phyloP scores from a whole-genome alignment of 2,797 vertebrate species.

The Coilia nasus region DNA sequence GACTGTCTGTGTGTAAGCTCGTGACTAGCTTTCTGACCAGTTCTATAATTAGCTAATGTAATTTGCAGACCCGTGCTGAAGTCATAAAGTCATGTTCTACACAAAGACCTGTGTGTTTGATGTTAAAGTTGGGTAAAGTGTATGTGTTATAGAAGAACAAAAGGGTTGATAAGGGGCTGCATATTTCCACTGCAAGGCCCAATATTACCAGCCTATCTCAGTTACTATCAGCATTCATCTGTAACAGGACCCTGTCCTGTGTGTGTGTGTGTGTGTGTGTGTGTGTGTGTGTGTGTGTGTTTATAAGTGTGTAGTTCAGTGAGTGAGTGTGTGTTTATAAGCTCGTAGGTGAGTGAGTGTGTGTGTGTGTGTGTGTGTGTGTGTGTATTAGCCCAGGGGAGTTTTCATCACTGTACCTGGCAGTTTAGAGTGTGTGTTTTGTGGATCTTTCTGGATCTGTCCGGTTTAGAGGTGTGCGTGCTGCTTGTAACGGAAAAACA shows the following conservation, averaged over 20 bases:
- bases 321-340: neutral
- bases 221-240: neutral
- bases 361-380: too few species aligned
- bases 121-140: neutral
- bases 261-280: neutral
- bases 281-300: neutral
- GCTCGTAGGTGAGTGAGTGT: too few species aligned
- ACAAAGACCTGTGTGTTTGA: neutral
- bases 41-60: neutral
- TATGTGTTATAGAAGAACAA: neutral
- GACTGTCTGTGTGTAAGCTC: too few species aligned
- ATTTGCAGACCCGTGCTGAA: neutral
- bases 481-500: too few species aligned
- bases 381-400: too few species aligned
- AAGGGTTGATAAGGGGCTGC: neutral
- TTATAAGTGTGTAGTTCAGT: neutral
- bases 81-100: neutral
- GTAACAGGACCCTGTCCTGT: neutral
- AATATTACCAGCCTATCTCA: neutral
- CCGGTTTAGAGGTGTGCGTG: too few species aligned
- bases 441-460: neutral
- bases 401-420: too few species aligned
- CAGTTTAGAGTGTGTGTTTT: conserved; percentile 35
- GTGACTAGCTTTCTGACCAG: too few species aligned
- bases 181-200: neutral